Percentiles rank a stretch among this genome's conserved stretches.
Evolutionary conservation across 2,113 vertebrate species (phyloP).

Genomic region (Poecile atricapillus): DNA sequence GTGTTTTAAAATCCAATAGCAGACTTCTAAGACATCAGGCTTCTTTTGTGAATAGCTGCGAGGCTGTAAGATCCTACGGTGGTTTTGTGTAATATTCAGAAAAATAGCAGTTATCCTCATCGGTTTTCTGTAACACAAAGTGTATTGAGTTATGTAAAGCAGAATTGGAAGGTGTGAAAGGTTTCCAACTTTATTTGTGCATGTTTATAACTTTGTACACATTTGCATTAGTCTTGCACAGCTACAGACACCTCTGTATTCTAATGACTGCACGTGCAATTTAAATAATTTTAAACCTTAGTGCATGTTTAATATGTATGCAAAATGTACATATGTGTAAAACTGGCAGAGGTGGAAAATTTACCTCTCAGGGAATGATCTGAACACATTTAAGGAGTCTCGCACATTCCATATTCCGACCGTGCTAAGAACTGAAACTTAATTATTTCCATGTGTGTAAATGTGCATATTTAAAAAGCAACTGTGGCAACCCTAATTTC

Average conservation of each 20-base stretch:
- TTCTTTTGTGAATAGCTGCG: background rate
- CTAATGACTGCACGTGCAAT: slow-evolving; percentile 52
- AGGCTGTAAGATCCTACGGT: background rate
- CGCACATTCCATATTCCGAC: slow-evolving; percentile 3
- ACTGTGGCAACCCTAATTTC: background rate
- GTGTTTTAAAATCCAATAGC: background rate
- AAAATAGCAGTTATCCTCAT: background rate
- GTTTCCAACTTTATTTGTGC: slow-evolving; percentile 34
- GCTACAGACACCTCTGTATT: slow-evolving; percentile 60
- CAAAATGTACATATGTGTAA: slow-evolving; percentile 58
- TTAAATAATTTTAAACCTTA: slow-evolving; percentile 42
- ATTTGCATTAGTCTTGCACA: slow-evolving; percentile 58
- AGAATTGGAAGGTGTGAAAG: slow-evolving; percentile 1
- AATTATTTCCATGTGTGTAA: background rate
- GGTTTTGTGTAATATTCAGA: background rate
- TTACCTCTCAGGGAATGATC: slow-evolving; percentile 52
- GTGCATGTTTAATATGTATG: slow-evolving; percentile 63
- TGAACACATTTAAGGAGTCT: slow-evolving; percentile 34
- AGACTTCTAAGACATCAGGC: background rate
- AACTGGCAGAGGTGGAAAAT: slow-evolving; percentile 58
- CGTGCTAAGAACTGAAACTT: background rate
- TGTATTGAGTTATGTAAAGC: background rate
- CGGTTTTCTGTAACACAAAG: background rate
- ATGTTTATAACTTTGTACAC: slow-evolving; percentile 41
- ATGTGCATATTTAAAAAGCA: background rate